Evolutionary conservation across 2,797 vertebrate species (phyloP).

Genomic region (Hyperoplus lanceolatus): DNA sequence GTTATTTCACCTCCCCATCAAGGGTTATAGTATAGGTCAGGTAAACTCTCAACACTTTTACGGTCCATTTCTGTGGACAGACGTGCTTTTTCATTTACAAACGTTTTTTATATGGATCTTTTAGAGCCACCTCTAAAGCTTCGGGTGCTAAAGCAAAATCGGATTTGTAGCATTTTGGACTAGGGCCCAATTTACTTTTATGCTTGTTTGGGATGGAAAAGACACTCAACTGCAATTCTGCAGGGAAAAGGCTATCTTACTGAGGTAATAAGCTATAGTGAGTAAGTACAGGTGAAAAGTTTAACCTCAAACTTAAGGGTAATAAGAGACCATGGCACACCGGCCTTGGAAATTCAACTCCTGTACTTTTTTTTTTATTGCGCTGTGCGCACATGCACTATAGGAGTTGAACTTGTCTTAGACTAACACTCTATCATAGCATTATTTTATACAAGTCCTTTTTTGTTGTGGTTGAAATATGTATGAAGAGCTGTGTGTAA

Average conservation of each 20-base stretch:
- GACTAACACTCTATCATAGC: slow-evolving; percentile 81
- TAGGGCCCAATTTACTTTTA: slow-evolving; percentile 41
- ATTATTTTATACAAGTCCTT: slow-evolving; percentile 78
- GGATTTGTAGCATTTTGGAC: slow-evolving; percentile 69
- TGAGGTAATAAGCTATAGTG: slow-evolving; percentile 70
- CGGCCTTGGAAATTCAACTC: slow-evolving; percentile 75
- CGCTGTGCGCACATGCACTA: slow-evolving; percentile 91
- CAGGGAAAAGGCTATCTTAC: slow-evolving; percentile 77
- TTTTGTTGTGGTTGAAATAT: slow-evolving; percentile 74
- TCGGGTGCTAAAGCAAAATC: slow-evolving; percentile 76
- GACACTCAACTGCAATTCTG: slow-evolving; percentile 80
- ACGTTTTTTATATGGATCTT: slow-evolving; percentile 48
- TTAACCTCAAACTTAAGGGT: slow-evolving; percentile 76
- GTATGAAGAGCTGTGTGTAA: slow-evolving; percentile 78
- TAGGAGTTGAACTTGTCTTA: slow-evolving; percentile 76
- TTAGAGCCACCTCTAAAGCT: slow-evolving; percentile 53
- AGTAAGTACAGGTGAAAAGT: slow-evolving; percentile 72
- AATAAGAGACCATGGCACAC: slow-evolving; percentile 79
- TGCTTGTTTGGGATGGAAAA: slow-evolving; percentile 62
- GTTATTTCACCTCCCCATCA: slow-evolving; percentile 52
- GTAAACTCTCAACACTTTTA: slow-evolving; percentile 62
- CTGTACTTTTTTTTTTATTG: slow-evolving; percentile 81
- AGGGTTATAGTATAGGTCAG: slow-evolving; percentile 45
- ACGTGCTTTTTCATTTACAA: slow-evolving; percentile 41
- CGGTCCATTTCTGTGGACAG: slow-evolving; percentile 76